phyloP scores from a whole-genome alignment of 2,113 vertebrate genomes.

The Caranx ignobilis region DNA sequence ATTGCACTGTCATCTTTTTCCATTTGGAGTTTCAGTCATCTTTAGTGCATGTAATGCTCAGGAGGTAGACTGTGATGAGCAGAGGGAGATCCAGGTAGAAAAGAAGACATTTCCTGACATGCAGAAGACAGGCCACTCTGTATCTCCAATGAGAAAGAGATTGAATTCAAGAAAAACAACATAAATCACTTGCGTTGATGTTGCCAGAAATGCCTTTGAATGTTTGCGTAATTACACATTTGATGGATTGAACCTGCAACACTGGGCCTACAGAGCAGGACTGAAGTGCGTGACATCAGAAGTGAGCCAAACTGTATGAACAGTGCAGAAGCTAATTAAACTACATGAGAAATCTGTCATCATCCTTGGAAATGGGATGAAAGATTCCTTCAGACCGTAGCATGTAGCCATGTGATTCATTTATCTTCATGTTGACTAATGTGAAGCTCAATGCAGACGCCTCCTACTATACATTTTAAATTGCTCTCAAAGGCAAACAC shows the following conservation, averaged over 20 bases:
- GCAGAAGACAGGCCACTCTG: conserved; percentile 24
- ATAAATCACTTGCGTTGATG: conserved; percentile 21
- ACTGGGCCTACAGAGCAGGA: conserved; percentile 8
- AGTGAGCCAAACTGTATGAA: conserved; percentile 28
- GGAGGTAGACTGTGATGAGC: conserved; percentile 21
- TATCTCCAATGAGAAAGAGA: conserved; percentile 19
- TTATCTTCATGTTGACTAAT: conserved; percentile 52
- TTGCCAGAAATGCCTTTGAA: conserved; percentile 26
- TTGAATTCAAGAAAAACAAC: conserved; percentile 29
- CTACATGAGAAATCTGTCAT: conserved; percentile 47
- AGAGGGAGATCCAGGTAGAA: conserved; percentile 38
- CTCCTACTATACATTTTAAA: conserved; percentile 59
- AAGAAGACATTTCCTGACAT: conserved; percentile 53
- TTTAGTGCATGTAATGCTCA: conserved; percentile 42
- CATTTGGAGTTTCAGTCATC: conserved; percentile 53
- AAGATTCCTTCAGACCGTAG: conserved; percentile 42
- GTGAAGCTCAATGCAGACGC: conserved; percentile 23
- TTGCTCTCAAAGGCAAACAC: conserved; percentile 60
- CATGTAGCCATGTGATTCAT: conserved; percentile 50
- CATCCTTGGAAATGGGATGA: conserved; percentile 41
- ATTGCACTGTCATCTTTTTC: conserved; percentile 73
- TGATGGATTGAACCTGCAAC: conserved; percentile 31
- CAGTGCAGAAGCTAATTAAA: conserved; percentile 50
- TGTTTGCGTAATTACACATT: conserved; percentile 11
- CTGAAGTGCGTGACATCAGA: conserved; percentile 26